Base-by-base conservation (phyloP, 2,797 vertebrate genomes). In the Bufotes viridis region DNA sequence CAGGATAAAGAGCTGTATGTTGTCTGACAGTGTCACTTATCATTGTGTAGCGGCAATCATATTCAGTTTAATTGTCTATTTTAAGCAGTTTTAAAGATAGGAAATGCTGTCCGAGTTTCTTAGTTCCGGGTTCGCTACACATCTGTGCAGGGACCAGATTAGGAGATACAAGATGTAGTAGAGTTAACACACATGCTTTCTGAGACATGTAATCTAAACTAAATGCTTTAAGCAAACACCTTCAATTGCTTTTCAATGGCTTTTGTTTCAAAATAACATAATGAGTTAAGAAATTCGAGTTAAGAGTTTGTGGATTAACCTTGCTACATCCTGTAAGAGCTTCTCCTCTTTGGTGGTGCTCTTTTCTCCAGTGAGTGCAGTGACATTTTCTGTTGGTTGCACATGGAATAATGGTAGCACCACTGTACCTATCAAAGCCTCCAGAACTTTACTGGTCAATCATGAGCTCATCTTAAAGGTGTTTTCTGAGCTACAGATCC, bases 1-100 rank as follows among this genome's bases (percentile, higher is more conserved):
- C 83, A 78, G 58, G n/a, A 53, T 63, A 60, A 78, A 53, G 57
- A 87, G 79, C n/a, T 58, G 60, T 78, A 72, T 78, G 58, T 78
- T 87, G 72, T 76, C 34, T 82, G 60, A 76, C 60, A 82, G 9
- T 82, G 69, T 82, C 80, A 82, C 3, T 2, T 34, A 76, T 75
- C 51, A 85, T 82, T 6, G 53, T 76, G 26, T 53, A 87, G 57
- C 51, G 61, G 18, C 55, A 65, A 87, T 87, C 60, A 63, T 75
- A 24, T 18, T 57, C 79, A 49, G 42, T 42, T 61, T 53, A 63
- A 58, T 42, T 61, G n/a, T 15, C 72, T 53, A 51, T 75, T 87
- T 76, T 76, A 15, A 60, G 7, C 76, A 26, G 20, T 53, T 87
- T 20, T 7, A n/a, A 72, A 72, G 29, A 72, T 15, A 2, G 51